Percentiles rank a stretch among this genome's conserved stretches.
phyloP scores from a whole-genome alignment of 1,140 invertebrate species.

The Sycobia sp. region DNA sequence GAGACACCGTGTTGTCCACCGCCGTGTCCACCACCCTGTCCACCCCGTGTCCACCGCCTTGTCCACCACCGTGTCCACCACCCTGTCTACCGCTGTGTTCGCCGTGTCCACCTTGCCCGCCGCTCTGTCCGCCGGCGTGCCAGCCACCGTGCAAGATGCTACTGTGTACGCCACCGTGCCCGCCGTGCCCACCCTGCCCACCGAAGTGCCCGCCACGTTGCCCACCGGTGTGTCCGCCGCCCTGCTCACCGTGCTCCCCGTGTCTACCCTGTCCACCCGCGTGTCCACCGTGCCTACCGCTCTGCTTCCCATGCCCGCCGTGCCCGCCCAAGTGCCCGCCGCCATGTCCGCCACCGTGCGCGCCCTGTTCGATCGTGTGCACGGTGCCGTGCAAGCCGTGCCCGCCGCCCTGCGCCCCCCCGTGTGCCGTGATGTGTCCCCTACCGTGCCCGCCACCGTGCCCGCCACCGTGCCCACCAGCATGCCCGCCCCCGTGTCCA shows the following conservation, averaged over 20 bases:
- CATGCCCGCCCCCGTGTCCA: constrained; percentile 1
- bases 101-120: neutral
- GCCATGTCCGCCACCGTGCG: neutral
- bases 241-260: neutral
- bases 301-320: too few species aligned
- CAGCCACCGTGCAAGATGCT: constrained; percentile 1
- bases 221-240: neutral
- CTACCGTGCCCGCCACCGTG: neutral
- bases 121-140: constrained; percentile 1
- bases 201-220: neutral
- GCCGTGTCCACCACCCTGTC: neutral
- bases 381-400: neutral
- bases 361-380: neutral
- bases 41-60: neutral
- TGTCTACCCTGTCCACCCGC: neutral
- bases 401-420: neutral
- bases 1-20: constrained; percentile 42
- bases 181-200: neutral
- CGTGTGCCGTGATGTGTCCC: neutral
- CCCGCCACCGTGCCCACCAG: neutral
- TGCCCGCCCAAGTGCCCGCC: neutral
- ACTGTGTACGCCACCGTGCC: constrained; percentile 3
- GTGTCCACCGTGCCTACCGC: constrained; percentile 1
- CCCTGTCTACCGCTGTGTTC: too few species aligned
- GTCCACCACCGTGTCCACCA: too few species aligned